phyloP scores from a whole-genome alignment of 2,888 invertebrate species.

The Netelia melanura region DNA sequence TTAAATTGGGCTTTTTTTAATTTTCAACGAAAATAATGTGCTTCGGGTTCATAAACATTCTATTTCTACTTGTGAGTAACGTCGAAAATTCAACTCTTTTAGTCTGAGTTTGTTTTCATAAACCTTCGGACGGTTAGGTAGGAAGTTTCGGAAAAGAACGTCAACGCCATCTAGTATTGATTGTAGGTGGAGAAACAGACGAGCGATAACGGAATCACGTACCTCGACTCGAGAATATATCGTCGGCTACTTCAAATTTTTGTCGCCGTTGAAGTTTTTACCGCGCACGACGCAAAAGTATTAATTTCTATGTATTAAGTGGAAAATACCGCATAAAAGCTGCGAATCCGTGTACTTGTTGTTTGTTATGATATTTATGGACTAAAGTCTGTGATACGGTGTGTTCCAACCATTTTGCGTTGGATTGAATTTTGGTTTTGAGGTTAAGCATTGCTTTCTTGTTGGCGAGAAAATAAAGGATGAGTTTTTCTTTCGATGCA shows the following conservation, averaged over 20 bases:
- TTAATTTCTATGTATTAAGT: background rate
- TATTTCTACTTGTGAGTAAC: too few relatives aligned
- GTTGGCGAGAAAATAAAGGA: conserved; percentile 57
- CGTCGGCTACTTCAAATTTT: background rate
- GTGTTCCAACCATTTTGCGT: background rate
- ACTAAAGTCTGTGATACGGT: background rate
- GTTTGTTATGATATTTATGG: background rate
- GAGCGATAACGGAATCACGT: too few relatives aligned
- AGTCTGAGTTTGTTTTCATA: too few relatives aligned
- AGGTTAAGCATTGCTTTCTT: conserved; percentile 53
- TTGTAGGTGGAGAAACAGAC: too few relatives aligned
- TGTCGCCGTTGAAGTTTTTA: background rate
- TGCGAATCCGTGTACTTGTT: background rate
- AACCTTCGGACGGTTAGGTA: too few relatives aligned
- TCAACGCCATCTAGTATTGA: too few relatives aligned
- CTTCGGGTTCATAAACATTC: too few relatives aligned
- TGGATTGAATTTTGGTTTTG: conserved; percentile 24
- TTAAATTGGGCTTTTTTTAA: too few relatives aligned
- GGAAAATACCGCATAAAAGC: background rate
- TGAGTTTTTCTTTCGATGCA: conserved; percentile 73
- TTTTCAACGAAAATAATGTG: too few relatives aligned
- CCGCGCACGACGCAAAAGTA: conserved; percentile 38
- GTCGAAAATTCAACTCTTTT: too few relatives aligned
- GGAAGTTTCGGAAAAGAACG: too few relatives aligned
- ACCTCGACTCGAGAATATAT: too few relatives aligned